phyloP scores from a whole-genome alignment of 2,888 invertebrate species.

The Phyllotreta striolata region DNA sequence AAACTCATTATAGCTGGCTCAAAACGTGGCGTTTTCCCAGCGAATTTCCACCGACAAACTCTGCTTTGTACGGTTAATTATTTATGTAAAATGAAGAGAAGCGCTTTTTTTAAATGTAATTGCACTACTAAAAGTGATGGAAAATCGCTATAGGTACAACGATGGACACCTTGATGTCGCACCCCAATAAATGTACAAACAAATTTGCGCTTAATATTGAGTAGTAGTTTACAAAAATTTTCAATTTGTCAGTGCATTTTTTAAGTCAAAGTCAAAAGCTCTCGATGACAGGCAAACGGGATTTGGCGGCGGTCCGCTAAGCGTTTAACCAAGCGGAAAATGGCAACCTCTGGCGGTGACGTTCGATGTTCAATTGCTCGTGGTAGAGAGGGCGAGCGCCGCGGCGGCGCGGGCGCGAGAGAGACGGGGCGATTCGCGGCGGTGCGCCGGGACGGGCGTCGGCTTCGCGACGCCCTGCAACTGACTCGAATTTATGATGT shows the following conservation, averaged over 20 bases:
- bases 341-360: constrained; percentile 60
- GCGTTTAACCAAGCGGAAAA: constrained; percentile 57
- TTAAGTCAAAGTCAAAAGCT: background rate
- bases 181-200: background rate
- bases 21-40: background rate
- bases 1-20: constrained; percentile 1
- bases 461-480: constrained; percentile 48
- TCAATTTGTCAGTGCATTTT: no score
- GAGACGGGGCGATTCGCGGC: constrained; percentile 38
- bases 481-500: constrained; percentile 59
- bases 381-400: constrained; percentile 38
- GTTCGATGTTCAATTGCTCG: constrained; percentile 59
- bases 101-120: no score
- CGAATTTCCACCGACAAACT: background rate
- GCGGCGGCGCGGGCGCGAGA: constrained; percentile 25
- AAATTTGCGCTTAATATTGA: background rate
- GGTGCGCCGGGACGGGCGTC: constrained; percentile 26
- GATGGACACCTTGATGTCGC: no score
- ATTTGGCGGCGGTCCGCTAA: constrained; percentile 36
- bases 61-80: no score
- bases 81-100: no score
- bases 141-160: no score
- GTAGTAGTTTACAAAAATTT: no score
- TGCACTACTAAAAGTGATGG: no score
- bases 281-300: constrained; percentile 9